phyloP scores from a whole-genome alignment of 2,113 vertebrate genomes.

The Echinops telfairi region DNA sequence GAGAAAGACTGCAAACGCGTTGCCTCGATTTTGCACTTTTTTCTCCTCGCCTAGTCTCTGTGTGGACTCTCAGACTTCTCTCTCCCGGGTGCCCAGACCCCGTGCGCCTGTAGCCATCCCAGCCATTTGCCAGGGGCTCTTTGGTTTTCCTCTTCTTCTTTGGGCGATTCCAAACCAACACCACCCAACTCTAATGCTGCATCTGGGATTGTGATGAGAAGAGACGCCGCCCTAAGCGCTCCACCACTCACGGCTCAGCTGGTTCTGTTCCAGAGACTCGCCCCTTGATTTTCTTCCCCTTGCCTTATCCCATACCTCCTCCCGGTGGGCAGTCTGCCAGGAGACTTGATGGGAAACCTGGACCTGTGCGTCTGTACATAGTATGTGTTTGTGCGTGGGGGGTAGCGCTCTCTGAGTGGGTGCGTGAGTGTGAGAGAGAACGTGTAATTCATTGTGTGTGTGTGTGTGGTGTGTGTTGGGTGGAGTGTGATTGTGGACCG shows the following conservation, averaged over 20 bases:
- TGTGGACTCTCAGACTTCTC: conserved; percentile 88
- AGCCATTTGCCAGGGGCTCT: conserved; percentile 30
- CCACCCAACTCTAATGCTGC: conserved; percentile 89
- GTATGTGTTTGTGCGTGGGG: neutral
- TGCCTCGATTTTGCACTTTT: conserved; percentile 94
- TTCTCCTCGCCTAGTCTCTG: conserved; percentile 88
- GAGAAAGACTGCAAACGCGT: conserved; percentile 88
- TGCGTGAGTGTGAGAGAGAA: conserved; percentile 38
- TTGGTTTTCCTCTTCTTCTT: conserved; percentile 53
- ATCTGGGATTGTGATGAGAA: conserved; percentile 88
- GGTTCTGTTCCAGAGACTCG: conserved; percentile 83
- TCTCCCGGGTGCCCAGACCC: conserved; percentile 58
- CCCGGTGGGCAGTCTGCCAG: conserved; percentile 83
- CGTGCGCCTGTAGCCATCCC: conserved; percentile 1
- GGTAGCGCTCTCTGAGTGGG: conserved; percentile 62
- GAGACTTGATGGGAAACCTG: conserved; percentile 81
- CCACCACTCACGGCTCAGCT: conserved; percentile 60
- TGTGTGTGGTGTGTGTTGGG: neutral
- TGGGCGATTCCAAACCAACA: conserved; percentile 76
- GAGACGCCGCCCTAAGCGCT: conserved; percentile 80
- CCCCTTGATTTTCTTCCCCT: conserved; percentile 57
- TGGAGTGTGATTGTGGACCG: conserved; percentile 62
- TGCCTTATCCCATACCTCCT: conserved; percentile 72
- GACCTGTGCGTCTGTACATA: conserved; percentile 80
- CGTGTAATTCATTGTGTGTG: conserved; percentile 78